A percentile compares a stretch with the other conserved stretches of the same genome.
Conservation (phyloP, 2,888 invertebrate genomes). For the Drosophila setosimentum region DNA sequence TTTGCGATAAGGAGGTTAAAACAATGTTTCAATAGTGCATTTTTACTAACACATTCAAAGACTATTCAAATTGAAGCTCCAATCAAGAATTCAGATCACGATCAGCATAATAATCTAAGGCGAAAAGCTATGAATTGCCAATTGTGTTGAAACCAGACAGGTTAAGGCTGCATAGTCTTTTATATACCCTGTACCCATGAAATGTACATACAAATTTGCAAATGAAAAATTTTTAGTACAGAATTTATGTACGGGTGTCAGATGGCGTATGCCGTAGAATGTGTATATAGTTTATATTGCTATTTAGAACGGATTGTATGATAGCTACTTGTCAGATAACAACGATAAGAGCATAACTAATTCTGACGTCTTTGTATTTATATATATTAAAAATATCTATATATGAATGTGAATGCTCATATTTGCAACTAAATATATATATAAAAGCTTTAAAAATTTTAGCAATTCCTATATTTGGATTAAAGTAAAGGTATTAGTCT, state of each 20-base stretch:
- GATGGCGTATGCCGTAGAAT: background rate
- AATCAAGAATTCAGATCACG: conserved; percentile 2
- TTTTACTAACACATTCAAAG: background rate
- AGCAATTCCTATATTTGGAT: background rate
- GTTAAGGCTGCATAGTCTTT: background rate
- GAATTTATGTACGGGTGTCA: background rate
- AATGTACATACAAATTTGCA: background rate
- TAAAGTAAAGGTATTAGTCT: background rate
- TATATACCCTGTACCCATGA: background rate
- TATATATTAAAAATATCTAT: background rate
- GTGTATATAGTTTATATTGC: background rate
- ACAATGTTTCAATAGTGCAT: background rate
- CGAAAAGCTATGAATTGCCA: background rate
- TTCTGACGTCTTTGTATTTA: background rate
- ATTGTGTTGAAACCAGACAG: background rate
- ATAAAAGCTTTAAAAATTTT: background rate
- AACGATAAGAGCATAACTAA: too few species aligned
- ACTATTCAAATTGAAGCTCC: background rate
- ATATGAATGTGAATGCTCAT: background rate
- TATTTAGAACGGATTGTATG: background rate
- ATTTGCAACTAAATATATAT: background rate
- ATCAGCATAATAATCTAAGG: conserved; percentile 2
- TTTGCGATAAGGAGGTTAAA: conserved; percentile 11
- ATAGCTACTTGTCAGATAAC: background rate
- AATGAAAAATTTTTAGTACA: too few species aligned